phyloP scores from a whole-genome alignment of 1,140 invertebrate genomes.

The Cataglyphis hispanica region DNA sequence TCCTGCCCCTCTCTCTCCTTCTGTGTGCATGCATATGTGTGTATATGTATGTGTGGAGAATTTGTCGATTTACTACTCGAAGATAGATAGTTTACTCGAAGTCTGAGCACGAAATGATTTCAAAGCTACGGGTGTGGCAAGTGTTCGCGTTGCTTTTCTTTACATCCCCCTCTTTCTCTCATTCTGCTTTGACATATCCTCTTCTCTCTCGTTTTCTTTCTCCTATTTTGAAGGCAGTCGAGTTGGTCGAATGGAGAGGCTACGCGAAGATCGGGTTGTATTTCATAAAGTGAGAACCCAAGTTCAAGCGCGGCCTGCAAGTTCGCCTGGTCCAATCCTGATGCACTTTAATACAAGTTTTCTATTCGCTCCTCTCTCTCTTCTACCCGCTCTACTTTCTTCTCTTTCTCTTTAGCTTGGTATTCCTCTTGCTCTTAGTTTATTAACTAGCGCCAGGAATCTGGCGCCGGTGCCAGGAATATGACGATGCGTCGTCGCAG shows the following conservation, averaged over 20 bases:
- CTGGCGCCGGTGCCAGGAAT: slow-evolving; percentile 51
- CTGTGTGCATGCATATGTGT: no score
- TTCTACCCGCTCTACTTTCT: slow-evolving; percentile 13
- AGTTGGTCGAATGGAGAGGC: slow-evolving; percentile 62
- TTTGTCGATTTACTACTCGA: slow-evolving; percentile 71
- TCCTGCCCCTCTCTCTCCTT: no score
- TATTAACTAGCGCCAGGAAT: slow-evolving; percentile 71
- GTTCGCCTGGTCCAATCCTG: slow-evolving; percentile 57
- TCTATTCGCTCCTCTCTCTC: slow-evolving; percentile 64
- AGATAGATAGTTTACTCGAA: slow-evolving; percentile 75
- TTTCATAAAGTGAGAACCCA: slow-evolving; percentile 77
- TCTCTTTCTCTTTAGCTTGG: slow-evolving; percentile 21
- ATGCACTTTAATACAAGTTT: slow-evolving; percentile 75
- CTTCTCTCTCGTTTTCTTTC: background rate
- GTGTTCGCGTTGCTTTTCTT: slow-evolving; percentile 55
- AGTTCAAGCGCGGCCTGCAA: slow-evolving; percentile 66
- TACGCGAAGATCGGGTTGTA: slow-evolving; percentile 70
- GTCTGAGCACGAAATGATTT: slow-evolving; percentile 74
- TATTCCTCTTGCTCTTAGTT: slow-evolving; percentile 63
- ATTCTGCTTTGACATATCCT: background rate
- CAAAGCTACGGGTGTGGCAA: slow-evolving; percentile 65
- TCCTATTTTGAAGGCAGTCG: slow-evolving; percentile 27
- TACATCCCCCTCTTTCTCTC: slow-evolving; percentile 49
- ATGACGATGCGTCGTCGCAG: slow-evolving; percentile 46
- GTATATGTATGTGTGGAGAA: slow-evolving; percentile 36